Conservation (phyloP, 2,113 vertebrate genomes). For the Egretta garzetta region DNA sequence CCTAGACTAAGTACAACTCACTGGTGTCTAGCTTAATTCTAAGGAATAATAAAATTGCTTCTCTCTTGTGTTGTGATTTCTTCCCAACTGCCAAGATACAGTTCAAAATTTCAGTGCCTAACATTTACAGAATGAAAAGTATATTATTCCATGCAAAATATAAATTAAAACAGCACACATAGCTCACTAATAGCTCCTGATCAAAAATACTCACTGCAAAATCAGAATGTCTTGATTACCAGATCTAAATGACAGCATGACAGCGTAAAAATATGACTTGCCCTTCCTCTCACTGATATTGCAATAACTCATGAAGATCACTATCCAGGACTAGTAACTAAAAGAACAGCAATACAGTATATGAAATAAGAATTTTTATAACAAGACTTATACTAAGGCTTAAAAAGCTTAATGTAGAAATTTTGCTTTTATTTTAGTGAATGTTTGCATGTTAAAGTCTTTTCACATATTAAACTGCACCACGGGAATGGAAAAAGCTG, state of each 20-base stretch:
- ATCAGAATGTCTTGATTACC: neutral
- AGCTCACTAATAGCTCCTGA: neutral
- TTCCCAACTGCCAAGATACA: neutral
- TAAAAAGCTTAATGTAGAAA: neutral
- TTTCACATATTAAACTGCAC: neutral
- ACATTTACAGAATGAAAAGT: neutral
- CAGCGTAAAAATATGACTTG: neutral
- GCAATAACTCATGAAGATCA: neutral
- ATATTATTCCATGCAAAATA: neutral
- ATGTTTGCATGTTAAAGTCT: neutral
- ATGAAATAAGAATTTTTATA: neutral
- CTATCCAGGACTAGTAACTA: neutral
- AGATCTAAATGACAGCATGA: neutral
- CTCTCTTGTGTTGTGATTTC: neutral
- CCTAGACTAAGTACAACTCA: neutral
- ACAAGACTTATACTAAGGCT: neutral
- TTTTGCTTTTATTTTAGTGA: neutral
- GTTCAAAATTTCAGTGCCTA: neutral
- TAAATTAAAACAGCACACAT: neutral
- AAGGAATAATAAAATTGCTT: neutral
- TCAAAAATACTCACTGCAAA: neutral
- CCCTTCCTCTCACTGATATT: neutral
- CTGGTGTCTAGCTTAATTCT: neutral
- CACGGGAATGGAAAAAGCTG: neutral
- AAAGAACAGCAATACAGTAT: neutral